Percentiles rank a stretch among this genome's conserved stretches.
These are phyloP conservation scores for Ailurus styani DNA, from an alignment of 2,113 vertebrate genomes.

Conservation along the genomic window DNA sequence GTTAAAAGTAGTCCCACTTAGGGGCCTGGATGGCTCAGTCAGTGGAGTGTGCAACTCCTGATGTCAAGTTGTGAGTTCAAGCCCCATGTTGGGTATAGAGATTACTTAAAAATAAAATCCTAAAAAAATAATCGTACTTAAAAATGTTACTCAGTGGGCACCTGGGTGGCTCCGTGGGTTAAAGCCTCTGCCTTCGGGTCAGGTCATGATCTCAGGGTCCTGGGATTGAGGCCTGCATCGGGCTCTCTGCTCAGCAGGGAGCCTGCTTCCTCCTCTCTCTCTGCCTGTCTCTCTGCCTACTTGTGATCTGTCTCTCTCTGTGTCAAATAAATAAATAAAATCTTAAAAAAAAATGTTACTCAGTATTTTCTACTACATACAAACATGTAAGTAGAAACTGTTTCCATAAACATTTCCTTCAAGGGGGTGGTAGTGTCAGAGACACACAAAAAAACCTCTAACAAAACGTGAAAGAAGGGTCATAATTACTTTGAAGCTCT, in stretches of 20 bases:
- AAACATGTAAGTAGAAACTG: not conserved
- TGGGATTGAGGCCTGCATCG: too few relatives aligned
- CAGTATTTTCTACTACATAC: not conserved
- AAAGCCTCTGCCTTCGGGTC: too few relatives aligned
- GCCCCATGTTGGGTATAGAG: not conserved
- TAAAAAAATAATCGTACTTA: too few relatives aligned
- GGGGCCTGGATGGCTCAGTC: too few relatives aligned
- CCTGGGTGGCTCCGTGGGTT: too few relatives aligned
- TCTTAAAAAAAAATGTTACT: not conserved
- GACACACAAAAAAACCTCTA: not conserved
- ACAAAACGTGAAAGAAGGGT: not conserved
- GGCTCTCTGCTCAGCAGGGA: too few relatives aligned
- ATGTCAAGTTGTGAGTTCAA: not conserved
- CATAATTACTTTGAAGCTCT: not conserved
- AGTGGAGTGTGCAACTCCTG: not conserved
- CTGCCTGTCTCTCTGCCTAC: too few relatives aligned
- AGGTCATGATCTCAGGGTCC: too few relatives aligned
- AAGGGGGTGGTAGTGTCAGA: not conserved
- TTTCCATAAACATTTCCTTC: not conserved
- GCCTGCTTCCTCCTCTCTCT: too few relatives aligned
- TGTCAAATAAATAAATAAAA: too few relatives aligned
- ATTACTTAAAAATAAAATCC: not conserved
- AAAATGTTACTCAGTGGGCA: too few relatives aligned
- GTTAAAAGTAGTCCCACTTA: not conserved
- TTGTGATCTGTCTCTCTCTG: too few relatives aligned